A percentile compares a stretch with the other conserved stretches of the same genome.
phyloP scores from a whole-genome alignment of 2,113 vertebrate genomes.

The Sigmodon hispidus region DNA sequence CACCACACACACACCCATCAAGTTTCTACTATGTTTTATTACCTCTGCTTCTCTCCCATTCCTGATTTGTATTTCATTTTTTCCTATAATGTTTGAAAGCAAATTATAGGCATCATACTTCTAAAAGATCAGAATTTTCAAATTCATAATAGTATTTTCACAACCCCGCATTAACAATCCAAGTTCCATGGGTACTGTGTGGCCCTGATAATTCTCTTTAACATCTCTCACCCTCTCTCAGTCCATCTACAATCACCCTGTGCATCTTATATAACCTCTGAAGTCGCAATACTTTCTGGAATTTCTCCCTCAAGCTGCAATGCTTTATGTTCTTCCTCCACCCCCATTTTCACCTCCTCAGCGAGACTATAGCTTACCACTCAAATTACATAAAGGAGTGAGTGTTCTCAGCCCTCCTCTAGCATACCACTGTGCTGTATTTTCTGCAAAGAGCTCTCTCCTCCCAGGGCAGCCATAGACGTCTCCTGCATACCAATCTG shows the following conservation, averaged over 20 bases:
- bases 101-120: background rate
- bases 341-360: background rate
- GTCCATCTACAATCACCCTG: background rate
- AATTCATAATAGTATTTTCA: background rate
- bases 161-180: background rate
- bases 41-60: background rate
- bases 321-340: background rate
- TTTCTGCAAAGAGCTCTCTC: background rate
- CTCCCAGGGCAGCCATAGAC: background rate
- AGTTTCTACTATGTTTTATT: background rate
- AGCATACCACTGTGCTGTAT: background rate
- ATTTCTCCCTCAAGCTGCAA: background rate
- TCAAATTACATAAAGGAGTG: background rate
- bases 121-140: constrained; percentile 8
- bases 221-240: background rate
- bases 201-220: background rate
- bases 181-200: background rate
- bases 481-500: background rate
- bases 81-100: constrained; percentile 21
- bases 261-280: background rate
- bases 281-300: background rate
- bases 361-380: background rate
- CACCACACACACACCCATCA: background rate
- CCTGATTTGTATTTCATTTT: background rate
- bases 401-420: background rate